Evolutionary conservation across 2,888 invertebrate genomes (phyloP), one percentile per base, ranked within the genome.

Genomic region (Ichneumoninae sp.): DNA sequence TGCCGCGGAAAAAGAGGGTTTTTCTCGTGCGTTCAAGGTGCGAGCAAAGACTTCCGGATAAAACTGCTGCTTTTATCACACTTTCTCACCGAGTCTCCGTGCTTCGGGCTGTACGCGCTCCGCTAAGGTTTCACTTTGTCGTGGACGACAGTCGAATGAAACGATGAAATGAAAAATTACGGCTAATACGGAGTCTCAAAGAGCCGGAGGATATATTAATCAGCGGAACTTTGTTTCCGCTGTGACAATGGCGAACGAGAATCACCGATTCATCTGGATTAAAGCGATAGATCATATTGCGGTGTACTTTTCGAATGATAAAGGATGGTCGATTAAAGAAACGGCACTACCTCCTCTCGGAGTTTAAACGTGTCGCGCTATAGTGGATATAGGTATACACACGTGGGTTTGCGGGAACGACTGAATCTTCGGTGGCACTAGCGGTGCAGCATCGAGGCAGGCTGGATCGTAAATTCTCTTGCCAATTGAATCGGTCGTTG

Each of bases 381-480:
- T 65, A 52, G 47, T 16, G 3, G 47, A 19, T 33, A 33, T 19
- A 54, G 57, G 57, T n/a, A 26, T 30, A 40, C 52, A 65, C 22
- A 47, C 44, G 26, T 60, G 22, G 60, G 10, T 73, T 63, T 69
- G 36, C 30, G 13, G 16, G 22, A 30, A 73, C 52, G 63, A 13
- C 52, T 40, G 10, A 36, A 36, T 40, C 68, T 33, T 36, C 30
- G 22, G 57, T 68, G 33, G 60, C 44, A 19, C 33, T 66, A 60
- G 4, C 44, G n/a, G 30, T n/a, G 40, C 69, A 40, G 60, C 63
- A 74, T 74, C 74, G 63, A 69, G 40, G 40, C 60, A n/a, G 33
- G 73, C 30, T 22, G 19, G 75, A 70, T 80, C 83, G 71, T 83
- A 83, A 83, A 83, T 83, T 80, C 71, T 60, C 71, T 76, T 60